phyloP scores from a whole-genome alignment of 1,140 invertebrate genomes.

The Hetaerina americana region DNA sequence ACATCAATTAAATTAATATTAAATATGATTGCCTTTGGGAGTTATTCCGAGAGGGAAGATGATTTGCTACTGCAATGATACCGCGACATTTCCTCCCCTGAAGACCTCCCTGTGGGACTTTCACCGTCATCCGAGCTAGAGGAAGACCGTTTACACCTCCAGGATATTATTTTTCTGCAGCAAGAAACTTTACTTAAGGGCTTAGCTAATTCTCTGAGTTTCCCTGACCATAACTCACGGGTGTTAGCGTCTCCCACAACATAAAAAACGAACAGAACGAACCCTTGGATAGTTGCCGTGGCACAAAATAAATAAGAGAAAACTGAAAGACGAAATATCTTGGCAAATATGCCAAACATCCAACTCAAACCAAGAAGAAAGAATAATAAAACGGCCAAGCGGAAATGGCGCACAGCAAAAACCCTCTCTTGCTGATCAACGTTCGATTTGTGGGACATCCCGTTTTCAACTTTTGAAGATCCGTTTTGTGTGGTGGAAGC shows the following conservation, averaged over 20 bases:
- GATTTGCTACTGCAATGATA: no score
- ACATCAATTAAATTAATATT: no score
- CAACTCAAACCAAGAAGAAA: constrained; percentile 13
- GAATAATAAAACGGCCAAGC: constrained; percentile 5
- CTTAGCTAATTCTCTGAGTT: background rate
- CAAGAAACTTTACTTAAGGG: no score
- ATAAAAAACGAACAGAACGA: constrained; percentile 13
- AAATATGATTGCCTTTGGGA: no score
- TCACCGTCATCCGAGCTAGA: no score
- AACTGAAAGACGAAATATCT: background rate
- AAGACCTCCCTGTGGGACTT: no score
- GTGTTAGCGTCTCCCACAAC: constrained; percentile 8
- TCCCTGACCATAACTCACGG: constrained; percentile 3
- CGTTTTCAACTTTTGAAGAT: background rate
- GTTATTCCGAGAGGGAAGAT: no score
- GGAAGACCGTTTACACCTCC: no score
- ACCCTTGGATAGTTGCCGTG: constrained; percentile 10
- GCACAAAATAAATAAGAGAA: constrained; percentile 12
- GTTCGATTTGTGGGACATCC: background rate
- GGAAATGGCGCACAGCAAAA: background rate
- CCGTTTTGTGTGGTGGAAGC: background rate
- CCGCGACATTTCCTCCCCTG: no score
- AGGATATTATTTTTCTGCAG: no score
- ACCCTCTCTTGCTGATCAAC: background rate
- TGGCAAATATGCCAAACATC: constrained; percentile 9